phyloP scores from a whole-genome alignment of 2,888 invertebrate species.

The Darwinula stevensoni region DNA sequence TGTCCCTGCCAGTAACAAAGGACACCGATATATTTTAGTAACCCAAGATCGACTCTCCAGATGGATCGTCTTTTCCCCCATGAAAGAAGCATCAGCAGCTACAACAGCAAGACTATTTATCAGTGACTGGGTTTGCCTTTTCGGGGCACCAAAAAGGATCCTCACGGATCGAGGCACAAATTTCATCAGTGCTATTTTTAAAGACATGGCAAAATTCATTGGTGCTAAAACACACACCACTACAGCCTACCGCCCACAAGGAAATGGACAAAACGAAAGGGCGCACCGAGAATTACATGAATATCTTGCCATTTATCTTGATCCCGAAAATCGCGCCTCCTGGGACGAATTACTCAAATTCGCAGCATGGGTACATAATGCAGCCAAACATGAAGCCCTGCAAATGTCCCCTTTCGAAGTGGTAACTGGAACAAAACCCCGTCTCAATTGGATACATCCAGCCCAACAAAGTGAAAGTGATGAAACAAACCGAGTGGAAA shows the following conservation, averaged over 20 bases:
- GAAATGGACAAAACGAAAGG: constrained; percentile 2
- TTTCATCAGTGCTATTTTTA: constrained; percentile 2
- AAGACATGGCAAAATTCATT: constrained; percentile 2
- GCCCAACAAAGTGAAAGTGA: constrained; percentile 2
- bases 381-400: constrained; percentile 2
- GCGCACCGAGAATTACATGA: constrained; percentile 2
- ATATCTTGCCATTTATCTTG: constrained; percentile 2
- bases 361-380: constrained; percentile 2
- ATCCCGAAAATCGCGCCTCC: constrained; percentile 2
- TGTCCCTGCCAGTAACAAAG: constrained; percentile 2
- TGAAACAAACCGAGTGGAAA: constrained; percentile 2
- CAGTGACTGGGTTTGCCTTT: constrained; percentile 2
- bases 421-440: constrained; percentile 2
- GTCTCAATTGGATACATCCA: constrained; percentile 2
- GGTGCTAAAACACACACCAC: constrained; percentile 2
- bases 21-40: constrained; percentile 2
- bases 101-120: constrained; percentile 2
- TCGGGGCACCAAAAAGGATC: constrained; percentile 2
- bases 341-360: constrained; percentile 1
- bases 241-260: constrained; percentile 2
- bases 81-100: constrained; percentile 2
- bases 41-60: constrained; percentile 2
- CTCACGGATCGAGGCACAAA: constrained; percentile 2
- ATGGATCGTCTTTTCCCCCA: constrained; percentile 2
- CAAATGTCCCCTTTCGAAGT: constrained; percentile 2